Percentiles rank a stretch among this genome's conserved stretches.
phyloP scores from a whole-genome alignment of 2,797 vertebrate species.

The Limnodromus scolopaceus region DNA sequence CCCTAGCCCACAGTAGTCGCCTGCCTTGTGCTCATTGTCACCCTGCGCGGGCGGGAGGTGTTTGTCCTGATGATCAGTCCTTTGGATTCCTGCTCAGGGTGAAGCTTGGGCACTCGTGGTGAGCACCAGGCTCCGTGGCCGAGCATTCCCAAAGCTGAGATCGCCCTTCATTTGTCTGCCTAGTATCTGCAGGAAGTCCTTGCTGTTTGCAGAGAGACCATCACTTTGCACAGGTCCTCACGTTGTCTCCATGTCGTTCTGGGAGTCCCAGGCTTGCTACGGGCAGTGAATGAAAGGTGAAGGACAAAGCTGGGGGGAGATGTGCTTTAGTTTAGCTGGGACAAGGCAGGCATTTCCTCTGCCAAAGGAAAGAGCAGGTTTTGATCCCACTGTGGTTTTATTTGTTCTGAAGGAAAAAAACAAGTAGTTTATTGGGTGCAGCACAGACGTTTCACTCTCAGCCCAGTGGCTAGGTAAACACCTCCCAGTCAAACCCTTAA shows the following conservation, averaged over 20 bases:
- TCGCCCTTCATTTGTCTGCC: background rate
- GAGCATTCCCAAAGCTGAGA: background rate
- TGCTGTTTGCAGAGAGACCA: background rate
- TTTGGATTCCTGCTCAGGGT: background rate
- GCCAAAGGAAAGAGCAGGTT: background rate
- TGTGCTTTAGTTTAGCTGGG: background rate
- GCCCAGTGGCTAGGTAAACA: background rate
- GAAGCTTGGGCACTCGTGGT: background rate
- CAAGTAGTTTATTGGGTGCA: background rate
- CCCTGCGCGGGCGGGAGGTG: background rate
- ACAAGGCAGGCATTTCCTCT: background rate
- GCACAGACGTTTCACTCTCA: rapidly evolving
- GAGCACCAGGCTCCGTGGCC: rapidly evolving
- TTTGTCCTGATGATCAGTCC: background rate
- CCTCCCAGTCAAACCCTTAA: background rate
- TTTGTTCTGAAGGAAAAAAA: background rate
- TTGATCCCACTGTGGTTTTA: background rate
- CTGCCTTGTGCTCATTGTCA: background rate
- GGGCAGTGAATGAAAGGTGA: background rate
- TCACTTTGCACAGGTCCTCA: rapidly evolving
- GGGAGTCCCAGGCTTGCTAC: background rate
- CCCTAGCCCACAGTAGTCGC: background rate
- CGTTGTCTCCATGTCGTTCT: rapidly evolving
- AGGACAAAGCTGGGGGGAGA: background rate
- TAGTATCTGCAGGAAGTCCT: background rate